Base-by-base conservation (phyloP, 2,888 invertebrate genomes). In the Cataglyphis cursor region DNA sequence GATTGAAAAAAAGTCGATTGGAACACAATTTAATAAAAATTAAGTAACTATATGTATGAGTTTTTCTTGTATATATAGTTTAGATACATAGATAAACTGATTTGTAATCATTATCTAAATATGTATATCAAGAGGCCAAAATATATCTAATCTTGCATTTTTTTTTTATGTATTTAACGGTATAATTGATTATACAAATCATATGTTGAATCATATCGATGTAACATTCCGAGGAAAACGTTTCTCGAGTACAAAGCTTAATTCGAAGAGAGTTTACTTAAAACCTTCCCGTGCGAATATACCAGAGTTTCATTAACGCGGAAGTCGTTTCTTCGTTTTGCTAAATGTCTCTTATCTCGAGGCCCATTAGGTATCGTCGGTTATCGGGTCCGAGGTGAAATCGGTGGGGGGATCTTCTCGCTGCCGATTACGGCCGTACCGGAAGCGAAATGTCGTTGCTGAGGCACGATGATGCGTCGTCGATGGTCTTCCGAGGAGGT, bases 381-480 rank as follows among this genome's bases (percentile, higher is more conserved):
- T 89, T 88, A 87, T 88, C 88, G 75, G 9, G 54, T 61, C 74
- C 64, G 62, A 44, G 59, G 44, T 54, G 73, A 44, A 54, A 21
- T 38, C 41, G n/a, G n/a, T 24, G 28, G n/a, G 66, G 28, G 35
- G 24, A 61, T 82, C n/a, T 65, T 38, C 65, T 38, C 62, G 70
- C 57, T 78, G 62, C 72, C 48, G 65, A 59, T 73, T 74, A 74
- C 66, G 66, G 78, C n/a, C 38, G 68, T 59, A 70, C 82, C 88
- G 90, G 88, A 88, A 89, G 66, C 86, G 85, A 88, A 86, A 89
- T 78, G 75, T 81, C 70, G 59, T 83, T 85, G 62, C 73, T 59
- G 72, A 66, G 75, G 54, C 57, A 64, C 41, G 73, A 31, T 82
- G 73, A 85, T 78, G 81, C 64, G 73, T 81, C 62, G 76, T 15